phyloP scores from a whole-genome alignment of 2,113 vertebrate species.

The Peromyscus californicus region DNA sequence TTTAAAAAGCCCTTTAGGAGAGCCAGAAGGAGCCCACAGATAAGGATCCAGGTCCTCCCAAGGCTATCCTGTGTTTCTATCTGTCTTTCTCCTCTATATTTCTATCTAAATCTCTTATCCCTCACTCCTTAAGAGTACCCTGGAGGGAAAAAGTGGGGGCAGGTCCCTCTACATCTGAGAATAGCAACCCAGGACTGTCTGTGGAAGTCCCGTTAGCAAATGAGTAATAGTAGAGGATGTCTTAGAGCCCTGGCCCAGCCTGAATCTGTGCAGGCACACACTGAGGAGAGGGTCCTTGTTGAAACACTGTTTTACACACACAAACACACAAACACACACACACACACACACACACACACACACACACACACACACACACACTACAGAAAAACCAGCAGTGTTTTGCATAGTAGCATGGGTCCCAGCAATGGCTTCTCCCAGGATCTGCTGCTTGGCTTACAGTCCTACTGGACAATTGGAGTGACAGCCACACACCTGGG shows the following conservation, averaged over 20 bases:
- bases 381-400: neutral
- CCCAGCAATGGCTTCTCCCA: neutral
- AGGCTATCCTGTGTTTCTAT: too few relatives aligned
- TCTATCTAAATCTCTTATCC: too few relatives aligned
- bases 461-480: neutral
- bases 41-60: too few relatives aligned
- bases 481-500: neutral
- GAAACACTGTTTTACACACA: neutral
- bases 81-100: too few relatives aligned
- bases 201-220: neutral
- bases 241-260: neutral
- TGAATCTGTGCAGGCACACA: neutral
- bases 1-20: too few relatives aligned
- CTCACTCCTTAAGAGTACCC: too few relatives aligned
- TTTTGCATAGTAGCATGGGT: neutral
- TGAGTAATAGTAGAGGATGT: neutral
- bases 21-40: too few relatives aligned
- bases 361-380: neutral
- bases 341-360: neutral
- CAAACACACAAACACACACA: neutral
- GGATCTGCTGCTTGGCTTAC: neutral
- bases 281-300: neutral
- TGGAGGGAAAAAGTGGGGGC: too few relatives aligned
- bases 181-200: neutral
- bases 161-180: neutral